Conservation (phyloP, 23 tunicate genomes). For the Styela clava region DNA sequence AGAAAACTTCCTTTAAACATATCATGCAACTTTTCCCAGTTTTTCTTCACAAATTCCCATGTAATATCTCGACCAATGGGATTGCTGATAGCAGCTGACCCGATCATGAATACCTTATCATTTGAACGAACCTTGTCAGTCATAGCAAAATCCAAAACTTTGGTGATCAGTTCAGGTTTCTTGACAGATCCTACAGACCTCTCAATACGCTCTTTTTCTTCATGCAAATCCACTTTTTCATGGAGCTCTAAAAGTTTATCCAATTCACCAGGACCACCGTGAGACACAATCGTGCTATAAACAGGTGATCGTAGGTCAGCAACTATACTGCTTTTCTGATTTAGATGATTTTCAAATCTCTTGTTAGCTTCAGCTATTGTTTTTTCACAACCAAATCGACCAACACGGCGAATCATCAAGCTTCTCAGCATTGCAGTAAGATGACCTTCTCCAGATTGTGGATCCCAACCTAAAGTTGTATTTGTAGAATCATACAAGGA, state of each 20-base stretch:
- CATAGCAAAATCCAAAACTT: conserved; percentile 93
- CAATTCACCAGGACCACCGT: conserved; percentile 52
- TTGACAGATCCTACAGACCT: conserved; percentile 56
- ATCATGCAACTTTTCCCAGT: conserved; percentile 84
- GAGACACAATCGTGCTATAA: conserved; percentile 61
- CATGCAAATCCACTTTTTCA: conserved; percentile 71
- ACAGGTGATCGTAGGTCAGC: conserved; percentile 88
- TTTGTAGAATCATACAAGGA: conserved; percentile 33
- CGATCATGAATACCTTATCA: conserved; percentile 76
- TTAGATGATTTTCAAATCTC: conserved; percentile 48
- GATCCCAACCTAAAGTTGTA: conserved; percentile 70
- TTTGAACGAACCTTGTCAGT: conserved; percentile 86
- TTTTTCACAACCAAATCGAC: conserved; percentile 65
- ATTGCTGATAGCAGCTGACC: conserved; percentile 47
- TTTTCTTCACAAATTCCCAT: conserved; percentile 70
- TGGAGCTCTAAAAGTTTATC: conserved; percentile 68
- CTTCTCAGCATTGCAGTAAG: conserved; percentile 78
- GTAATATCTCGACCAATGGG: conserved; percentile 67
- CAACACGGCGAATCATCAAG: conserved; percentile 70
- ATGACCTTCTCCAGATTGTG: conserved; percentile 68
- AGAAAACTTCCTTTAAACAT: conserved; percentile 90
- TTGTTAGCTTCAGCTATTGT: conserved; percentile 60
- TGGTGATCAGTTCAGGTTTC: conserved; percentile 45
- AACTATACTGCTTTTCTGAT: conserved; percentile 7
- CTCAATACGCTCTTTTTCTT: conserved; percentile 83